Evolutionary conservation across 2,797 vertebrate genomes (phyloP).

Genomic region (Salarias fasciatus): DNA sequence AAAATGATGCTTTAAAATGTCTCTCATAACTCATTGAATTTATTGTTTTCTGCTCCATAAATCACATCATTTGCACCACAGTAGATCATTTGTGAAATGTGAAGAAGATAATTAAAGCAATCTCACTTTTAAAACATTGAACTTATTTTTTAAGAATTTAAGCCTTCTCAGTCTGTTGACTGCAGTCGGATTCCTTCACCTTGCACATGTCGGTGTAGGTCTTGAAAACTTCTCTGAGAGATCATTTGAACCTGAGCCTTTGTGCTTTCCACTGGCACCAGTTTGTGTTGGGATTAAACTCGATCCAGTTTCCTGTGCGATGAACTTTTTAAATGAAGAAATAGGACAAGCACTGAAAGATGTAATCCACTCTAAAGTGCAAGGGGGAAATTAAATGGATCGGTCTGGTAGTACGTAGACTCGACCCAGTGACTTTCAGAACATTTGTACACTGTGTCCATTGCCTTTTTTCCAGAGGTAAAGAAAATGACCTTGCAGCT

Average conservation of each 20-base stretch:
- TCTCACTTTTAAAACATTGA: background rate
- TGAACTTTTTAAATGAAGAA: constrained; percentile 25
- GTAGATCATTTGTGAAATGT: constrained; percentile 11
- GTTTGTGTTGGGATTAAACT: constrained; percentile 41
- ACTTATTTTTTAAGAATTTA: background rate
- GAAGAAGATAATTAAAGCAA: background rate
- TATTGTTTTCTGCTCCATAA: background rate
- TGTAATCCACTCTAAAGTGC: no score
- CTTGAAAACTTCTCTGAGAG: constrained; percentile 44
- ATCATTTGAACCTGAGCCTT: constrained; percentile 52
- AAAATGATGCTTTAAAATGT: no score
- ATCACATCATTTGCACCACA: background rate
- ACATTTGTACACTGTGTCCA: no score
- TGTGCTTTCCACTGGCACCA: constrained; percentile 53
- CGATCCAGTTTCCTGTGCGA: constrained; percentile 57
- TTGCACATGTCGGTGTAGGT: constrained; percentile 31
- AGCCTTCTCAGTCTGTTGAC: background rate
- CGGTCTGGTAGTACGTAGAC: no score
- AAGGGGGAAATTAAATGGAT: no score
- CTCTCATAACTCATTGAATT: background rate
- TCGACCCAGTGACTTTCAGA: no score
- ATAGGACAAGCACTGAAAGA: constrained; percentile 6
- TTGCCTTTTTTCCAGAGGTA: no score
- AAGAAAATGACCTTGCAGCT: no score
- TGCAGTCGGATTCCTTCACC: constrained; percentile 46